Percentiles rank a stretch among this genome's conserved stretches.
These are phyloP conservation scores for Drosophila ficusphila DNA, from an alignment of 1,140 invertebrate species.

Conservation along the genomic window DNA sequence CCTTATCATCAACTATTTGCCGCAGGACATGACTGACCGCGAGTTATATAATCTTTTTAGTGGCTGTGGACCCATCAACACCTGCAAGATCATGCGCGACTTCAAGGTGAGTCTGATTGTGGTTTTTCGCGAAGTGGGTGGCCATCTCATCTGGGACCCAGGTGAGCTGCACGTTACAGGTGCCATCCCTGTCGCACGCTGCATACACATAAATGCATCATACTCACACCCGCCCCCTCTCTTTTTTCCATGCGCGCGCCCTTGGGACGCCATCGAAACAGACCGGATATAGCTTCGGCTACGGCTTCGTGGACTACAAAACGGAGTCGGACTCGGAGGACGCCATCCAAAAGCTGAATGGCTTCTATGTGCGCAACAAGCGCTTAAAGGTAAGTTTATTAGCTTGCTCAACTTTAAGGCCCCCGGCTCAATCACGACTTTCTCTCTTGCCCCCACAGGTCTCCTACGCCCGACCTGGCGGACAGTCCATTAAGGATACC, in stretches of 20 bases:
- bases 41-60: conserved; percentile 95
- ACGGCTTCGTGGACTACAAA: conserved; percentile 95
- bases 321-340: conserved; percentile 92
- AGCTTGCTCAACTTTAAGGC: background rate
- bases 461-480: conserved; percentile 94
- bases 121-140: background rate
- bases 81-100: conserved; percentile 96
- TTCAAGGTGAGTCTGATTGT: conserved; percentile 87
- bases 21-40: conserved; percentile 96
- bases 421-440: background rate
- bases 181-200: conserved; percentile 12
- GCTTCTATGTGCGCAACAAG: conserved; percentile 94
- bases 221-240: background rate
- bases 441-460: conserved; percentile 86
- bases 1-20: conserved; percentile 97
- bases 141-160: background rate
- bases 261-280: too few species aligned
- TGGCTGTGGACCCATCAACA: conserved; percentile 93
- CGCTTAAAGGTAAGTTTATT: conserved; percentile 88
- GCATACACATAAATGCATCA: conserved; percentile 3
- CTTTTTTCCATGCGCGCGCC: background rate
- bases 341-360: conserved; percentile 94
- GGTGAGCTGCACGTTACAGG: conserved; percentile 27
- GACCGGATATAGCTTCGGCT: conserved; percentile 97
- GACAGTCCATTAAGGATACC: conserved; percentile 96